Evolutionary conservation across 2,888 invertebrate species (phyloP).

Genomic region (Agonopterix alstromeriana): DNA sequence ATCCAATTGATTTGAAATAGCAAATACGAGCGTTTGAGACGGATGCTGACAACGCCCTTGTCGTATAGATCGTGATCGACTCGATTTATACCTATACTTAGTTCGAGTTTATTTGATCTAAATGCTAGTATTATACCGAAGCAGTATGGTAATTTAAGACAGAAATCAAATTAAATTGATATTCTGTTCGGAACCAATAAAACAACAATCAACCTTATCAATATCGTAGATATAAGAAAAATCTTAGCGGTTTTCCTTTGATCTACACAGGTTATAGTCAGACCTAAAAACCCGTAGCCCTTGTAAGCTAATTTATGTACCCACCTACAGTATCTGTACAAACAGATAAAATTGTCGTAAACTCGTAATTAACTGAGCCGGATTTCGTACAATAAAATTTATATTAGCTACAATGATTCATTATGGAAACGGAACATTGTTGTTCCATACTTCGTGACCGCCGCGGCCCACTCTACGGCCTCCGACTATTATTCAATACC

Average conservation of each 20-base stretch:
- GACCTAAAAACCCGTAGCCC: too few relatives aligned
- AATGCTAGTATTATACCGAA: slow-evolving; percentile 2
- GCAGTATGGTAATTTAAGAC: too few relatives aligned
- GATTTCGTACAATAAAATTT: slow-evolving; percentile 21
- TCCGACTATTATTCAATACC: slow-evolving; percentile 4
- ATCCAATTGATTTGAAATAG: slow-evolving; percentile 60
- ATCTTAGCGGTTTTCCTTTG: too few relatives aligned
- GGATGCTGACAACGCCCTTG: slow-evolving; percentile 68
- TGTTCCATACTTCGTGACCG: slow-evolving; percentile 30
- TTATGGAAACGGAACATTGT: slow-evolving; percentile 56
- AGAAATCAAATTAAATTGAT: too few relatives aligned
- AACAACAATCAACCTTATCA: too few relatives aligned
- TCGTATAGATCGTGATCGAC: slow-evolving; percentile 24
- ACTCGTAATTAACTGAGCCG: slow-evolving; percentile 17
- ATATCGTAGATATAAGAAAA: too few relatives aligned
- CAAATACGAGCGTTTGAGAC: slow-evolving; percentile 43
- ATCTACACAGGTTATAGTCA: too few relatives aligned
- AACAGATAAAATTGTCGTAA: background rate
- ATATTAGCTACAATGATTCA: slow-evolving; percentile 37
- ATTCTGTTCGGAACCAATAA: too few relatives aligned
- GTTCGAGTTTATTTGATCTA: slow-evolving; percentile 3
- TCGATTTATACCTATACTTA: too few relatives aligned
- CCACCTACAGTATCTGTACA: too few relatives aligned
- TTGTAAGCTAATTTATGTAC: too few relatives aligned
- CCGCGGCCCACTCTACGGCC: slow-evolving; percentile 22